Evolutionary conservation across 2,113 vertebrate species (phyloP).

Genomic region (Peromyscus polionotus): DNA sequence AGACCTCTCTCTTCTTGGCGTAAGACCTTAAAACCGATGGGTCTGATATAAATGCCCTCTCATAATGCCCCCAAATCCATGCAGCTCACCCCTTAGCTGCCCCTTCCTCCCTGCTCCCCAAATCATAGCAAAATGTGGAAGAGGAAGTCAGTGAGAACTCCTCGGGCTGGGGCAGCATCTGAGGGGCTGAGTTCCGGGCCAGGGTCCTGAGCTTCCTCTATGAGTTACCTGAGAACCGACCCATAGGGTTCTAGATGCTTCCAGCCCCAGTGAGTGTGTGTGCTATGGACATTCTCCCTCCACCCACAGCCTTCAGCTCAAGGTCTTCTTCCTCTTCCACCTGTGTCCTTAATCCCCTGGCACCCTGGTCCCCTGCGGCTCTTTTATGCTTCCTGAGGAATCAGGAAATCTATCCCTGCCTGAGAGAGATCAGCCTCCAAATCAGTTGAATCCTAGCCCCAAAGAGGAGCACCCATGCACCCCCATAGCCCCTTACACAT

Average conservation of each 20-base stretch:
- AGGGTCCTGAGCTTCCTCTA: neutral
- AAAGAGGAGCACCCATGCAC: neutral
- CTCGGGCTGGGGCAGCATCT: neutral
- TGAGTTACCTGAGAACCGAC: fast-evolving
- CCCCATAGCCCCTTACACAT: too few relatives aligned
- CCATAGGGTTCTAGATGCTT: neutral
- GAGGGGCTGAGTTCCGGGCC: neutral
- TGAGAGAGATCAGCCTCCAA: neutral
- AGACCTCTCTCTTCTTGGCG: neutral
- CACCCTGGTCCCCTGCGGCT: neutral
- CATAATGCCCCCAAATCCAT: neutral
- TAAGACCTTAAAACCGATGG: neutral
- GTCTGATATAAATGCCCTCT: neutral
- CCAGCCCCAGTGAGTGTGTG: neutral
- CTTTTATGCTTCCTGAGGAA: neutral
- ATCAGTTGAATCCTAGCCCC: neutral
- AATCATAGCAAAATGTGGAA: too few relatives aligned
- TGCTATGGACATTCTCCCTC: too few relatives aligned
- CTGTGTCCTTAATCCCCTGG: neutral
- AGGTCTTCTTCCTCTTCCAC: neutral
- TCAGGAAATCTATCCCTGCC: neutral
- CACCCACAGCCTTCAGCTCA: neutral
- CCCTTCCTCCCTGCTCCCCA: neutral
- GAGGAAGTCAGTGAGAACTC: neutral
- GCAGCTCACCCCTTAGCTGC: neutral